Conservation (phyloP, 2,113 vertebrate species). For the Seriola aureovittata region DNA sequence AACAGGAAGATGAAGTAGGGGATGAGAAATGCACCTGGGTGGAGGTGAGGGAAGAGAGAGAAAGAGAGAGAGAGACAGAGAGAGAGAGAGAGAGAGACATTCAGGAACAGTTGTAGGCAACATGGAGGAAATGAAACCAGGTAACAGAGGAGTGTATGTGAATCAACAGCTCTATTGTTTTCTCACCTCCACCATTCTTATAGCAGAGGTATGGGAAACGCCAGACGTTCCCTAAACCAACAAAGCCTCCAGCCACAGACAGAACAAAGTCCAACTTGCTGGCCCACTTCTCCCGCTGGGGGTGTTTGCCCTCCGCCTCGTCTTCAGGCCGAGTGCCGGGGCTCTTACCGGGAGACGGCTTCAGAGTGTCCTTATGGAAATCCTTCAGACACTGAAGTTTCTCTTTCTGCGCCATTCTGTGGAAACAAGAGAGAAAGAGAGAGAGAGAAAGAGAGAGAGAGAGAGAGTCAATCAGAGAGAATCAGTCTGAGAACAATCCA, state of each 20-base stretch:
- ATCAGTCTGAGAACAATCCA: background rate
- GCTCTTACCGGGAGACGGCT: slow-evolving; percentile 97
- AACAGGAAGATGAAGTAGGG: slow-evolving; percentile 99
- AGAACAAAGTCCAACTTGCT: slow-evolving; percentile 99
- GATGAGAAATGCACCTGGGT: slow-evolving; percentile 98
- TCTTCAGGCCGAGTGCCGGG: slow-evolving; percentile 96
- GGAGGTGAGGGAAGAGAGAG: background rate
- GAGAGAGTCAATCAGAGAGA: background rate
- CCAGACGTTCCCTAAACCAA: slow-evolving; percentile 98
- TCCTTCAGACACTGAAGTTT: slow-evolving; percentile 98
- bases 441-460: no score
- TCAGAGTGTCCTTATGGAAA: slow-evolving; percentile 98
- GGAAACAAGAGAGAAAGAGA: slow-evolving; percentile 17
- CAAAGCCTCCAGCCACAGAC: slow-evolving; percentile 96
- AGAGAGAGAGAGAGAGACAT: background rate
- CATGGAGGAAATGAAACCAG: background rate
- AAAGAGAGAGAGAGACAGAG: background rate
- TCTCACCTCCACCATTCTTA: slow-evolving; percentile 98
- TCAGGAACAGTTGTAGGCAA: background rate
- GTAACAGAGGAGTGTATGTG: no score
- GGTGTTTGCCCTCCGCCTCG: slow-evolving; percentile 95
- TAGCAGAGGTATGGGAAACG: slow-evolving; percentile 99
- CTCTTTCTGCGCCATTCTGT: slow-evolving; percentile 96
- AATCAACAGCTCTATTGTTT: no score
- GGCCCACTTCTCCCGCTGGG: slow-evolving; percentile 97